Evolutionary conservation across 2,888 invertebrate genomes (phyloP).

Genomic region (Noctua janthina): DNA sequence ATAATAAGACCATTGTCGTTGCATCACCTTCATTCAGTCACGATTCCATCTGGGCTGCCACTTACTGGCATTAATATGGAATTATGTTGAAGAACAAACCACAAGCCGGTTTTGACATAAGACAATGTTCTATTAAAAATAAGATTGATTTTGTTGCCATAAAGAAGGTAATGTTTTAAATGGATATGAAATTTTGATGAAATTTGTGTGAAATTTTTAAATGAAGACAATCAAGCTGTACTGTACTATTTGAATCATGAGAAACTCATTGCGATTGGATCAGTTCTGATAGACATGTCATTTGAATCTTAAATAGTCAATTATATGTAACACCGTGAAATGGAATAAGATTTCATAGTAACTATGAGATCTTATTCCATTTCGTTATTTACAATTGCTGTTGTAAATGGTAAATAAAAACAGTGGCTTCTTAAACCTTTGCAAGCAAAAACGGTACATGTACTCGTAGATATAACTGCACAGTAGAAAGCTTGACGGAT

Average conservation of each 20-base stretch:
- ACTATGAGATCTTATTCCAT: neutral
- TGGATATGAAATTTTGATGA: neutral
- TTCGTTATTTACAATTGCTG: neutral
- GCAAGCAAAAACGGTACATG: constrained; percentile 32
- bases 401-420: constrained; percentile 10
- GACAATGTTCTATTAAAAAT: constrained; percentile 15
- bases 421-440: constrained; percentile 8
- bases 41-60: constrained; percentile 81
- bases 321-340: constrained; percentile 8
- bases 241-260: neutral
- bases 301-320: neutral
- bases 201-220: neutral
- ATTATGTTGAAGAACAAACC: constrained; percentile 76
- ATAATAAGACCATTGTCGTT: constrained; percentile 69
- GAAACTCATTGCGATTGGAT: neutral
- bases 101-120: constrained; percentile 58
- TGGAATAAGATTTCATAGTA: neutral
- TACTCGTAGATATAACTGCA: constrained; percentile 47
- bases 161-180: constrained; percentile 1
- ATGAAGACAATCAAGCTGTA: neutral
- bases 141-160: constrained; percentile 6
- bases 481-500: constrained; percentile 59
- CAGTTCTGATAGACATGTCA: constrained; percentile 12
- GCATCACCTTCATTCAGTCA: constrained; percentile 83
- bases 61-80: constrained; percentile 83